A percentile compares a stretch with the other conserved stretches of the same genome.
Conservation (phyloP, 2,797 vertebrate species). For the Hydrophis major region DNA sequence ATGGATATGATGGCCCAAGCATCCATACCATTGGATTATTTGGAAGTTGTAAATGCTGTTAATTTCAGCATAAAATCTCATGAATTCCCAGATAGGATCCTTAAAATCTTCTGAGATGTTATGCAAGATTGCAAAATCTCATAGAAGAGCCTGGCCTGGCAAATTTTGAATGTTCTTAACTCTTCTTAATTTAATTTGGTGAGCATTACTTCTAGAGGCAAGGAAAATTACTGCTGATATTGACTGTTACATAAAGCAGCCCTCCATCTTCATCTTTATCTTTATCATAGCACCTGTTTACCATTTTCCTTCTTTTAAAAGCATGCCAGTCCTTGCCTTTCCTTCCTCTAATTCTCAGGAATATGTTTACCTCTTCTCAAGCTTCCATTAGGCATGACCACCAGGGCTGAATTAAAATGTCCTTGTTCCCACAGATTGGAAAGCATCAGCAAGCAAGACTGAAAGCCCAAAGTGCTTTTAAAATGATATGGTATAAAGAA, state of each 20-base stretch:
- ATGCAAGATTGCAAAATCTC: not conserved
- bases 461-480: slow-evolving; percentile 47
- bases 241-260: not conserved
- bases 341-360: accelerated
- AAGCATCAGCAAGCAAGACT: slow-evolving; percentile 33
- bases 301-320: not conserved
- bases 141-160: not conserved
- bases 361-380: not conserved
- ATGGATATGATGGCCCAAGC: not conserved
- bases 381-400: not conserved
- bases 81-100: not conserved
- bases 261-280: not conserved
- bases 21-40: not conserved
- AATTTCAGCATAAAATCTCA: not conserved
- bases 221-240: not conserved
- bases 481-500: slow-evolving; percentile 24
- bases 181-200: not conserved
- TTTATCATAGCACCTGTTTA: not conserved
- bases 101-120: not conserved
- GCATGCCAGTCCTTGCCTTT: accelerated
- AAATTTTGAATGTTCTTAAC: not conserved
- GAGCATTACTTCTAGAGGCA: not conserved
- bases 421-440: not conserved
- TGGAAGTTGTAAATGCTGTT: not conserved
- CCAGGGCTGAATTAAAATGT: not conserved